Conservation (phyloP, 2,797 vertebrate genomes). For the Nothura maculosa region DNA sequence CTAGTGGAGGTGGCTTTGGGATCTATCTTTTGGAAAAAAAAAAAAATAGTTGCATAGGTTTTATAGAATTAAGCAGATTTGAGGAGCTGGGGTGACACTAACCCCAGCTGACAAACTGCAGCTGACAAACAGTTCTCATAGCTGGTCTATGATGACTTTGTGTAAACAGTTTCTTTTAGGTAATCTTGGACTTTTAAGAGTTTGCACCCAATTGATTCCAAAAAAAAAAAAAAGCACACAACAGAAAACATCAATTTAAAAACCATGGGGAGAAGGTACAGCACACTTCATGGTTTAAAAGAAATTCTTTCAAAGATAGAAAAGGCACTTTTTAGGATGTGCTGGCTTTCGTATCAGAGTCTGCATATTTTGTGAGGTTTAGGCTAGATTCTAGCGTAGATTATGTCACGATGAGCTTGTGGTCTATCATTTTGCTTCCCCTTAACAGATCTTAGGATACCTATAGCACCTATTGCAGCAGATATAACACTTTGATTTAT, state of each 20-base stretch:
- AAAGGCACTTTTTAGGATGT: not conserved
- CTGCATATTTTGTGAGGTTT: not conserved
- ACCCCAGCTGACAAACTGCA: no score
- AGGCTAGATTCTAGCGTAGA: not conserved
- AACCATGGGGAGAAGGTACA: not conserved
- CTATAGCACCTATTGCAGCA: not conserved
- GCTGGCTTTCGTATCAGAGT: not conserved
- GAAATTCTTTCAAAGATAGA: not conserved
- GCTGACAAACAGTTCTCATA: not conserved
- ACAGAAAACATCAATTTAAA: not conserved
- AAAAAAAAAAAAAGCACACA: not conserved
- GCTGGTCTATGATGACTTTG: not conserved
- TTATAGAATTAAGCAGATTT: not conserved
- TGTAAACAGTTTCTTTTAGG: not conserved
- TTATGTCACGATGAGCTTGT: not conserved
- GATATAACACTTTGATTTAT: not conserved
- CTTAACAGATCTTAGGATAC: not conserved
- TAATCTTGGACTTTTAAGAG: not conserved
- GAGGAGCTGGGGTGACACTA: not conserved
- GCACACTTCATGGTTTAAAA: not conserved
- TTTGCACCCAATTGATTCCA: not conserved
- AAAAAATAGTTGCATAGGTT: not conserved
- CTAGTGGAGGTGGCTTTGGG: not conserved
- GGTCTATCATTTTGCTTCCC: not conserved
- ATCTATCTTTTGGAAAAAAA: not conserved